Conservation (phyloP, 2,797 vertebrate genomes). For the Poliocrania exsul region DNA sequence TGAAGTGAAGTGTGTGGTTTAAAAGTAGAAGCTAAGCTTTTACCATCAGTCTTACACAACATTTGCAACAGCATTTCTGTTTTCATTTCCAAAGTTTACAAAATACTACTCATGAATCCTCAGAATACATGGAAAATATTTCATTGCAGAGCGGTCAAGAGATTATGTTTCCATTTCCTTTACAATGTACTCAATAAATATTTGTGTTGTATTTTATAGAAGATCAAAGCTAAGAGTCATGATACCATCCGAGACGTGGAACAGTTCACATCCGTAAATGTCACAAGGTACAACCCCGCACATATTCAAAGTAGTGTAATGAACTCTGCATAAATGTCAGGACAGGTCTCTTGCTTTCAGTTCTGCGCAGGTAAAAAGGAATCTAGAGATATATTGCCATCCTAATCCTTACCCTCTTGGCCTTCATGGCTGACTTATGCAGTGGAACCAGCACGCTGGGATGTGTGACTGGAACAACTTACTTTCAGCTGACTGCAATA, state of each 20-base stretch:
- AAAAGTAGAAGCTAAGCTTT: background rate
- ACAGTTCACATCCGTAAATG: slow-evolving; percentile 25
- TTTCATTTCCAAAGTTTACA: background rate
- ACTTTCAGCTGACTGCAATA: background rate
- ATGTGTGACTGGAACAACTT: background rate
- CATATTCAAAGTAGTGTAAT: background rate
- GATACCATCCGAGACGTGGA: background rate
- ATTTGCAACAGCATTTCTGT: background rate
- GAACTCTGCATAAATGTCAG: background rate
- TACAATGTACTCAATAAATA: slow-evolving; percentile 29
- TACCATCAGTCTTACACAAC: background rate
- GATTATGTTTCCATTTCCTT: slow-evolving; percentile 34
- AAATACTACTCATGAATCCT: background rate
- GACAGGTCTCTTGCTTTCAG: background rate
- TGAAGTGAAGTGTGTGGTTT: background rate
- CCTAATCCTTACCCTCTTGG: background rate
- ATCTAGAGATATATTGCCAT: background rate
- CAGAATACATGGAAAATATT: slow-evolving; percentile 31
- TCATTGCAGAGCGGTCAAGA: slow-evolving; percentile 15
- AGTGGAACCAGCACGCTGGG: background rate
- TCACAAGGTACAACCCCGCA: background rate
- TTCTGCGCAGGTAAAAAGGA: background rate
- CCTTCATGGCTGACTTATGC: background rate
- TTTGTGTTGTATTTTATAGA: background rate
- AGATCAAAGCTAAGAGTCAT: slow-evolving; percentile 36